Evolutionary conservation across 1,140 invertebrate genomes (phyloP), one percentile per base, ranked within the genome.

Genomic region (Tenebrio molitor): DNA sequence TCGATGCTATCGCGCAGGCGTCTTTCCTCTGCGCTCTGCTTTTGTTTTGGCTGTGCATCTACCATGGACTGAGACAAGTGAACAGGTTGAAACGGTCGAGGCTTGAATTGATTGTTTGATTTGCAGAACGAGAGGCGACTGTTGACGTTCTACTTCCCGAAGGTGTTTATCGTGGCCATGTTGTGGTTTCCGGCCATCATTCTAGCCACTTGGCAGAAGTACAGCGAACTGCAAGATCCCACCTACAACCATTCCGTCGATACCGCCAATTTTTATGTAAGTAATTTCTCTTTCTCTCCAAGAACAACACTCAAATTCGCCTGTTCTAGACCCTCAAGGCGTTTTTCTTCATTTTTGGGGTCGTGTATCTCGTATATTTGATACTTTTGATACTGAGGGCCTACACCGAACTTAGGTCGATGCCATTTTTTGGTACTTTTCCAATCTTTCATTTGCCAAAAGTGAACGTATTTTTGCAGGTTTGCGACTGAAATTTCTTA

Each of bases 21-120:
- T 92, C 93, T 1, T 98, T 98, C 84, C 85, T 98, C 0, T 93
- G 91, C 80, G 90, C 89, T 1, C 86, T 98, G 41, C 86, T 98
- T 53, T 87, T 99, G 76, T 98, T 97, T 80, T 99, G 97, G 97
- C 86, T 98, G 8, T 95, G 93, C 78, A 90, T 95, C 64, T 99
- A 98, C 85, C 97, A 99, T 83, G 96, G 96, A 16, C 86, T 98
- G 10, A 86, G 96, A 81, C 96, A 97, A 89, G 95, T 96, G 85
- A 67, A 65, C 39, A 36, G 21, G 12, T 41, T 29, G 3, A 29
- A 23, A 1, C 17, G 50, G 7, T 15, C n/a, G n/a, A n/a, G n/a
- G n/a, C 1, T 41, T 10, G 29, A 53, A 66, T 15, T 58, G n/a
- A 15, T 67, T 25, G n/a, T 42, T 69, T 39, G 71, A 76, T 81